Conservation (phyloP, 2,113 vertebrate genomes). For the Chaetodon auriga region DNA sequence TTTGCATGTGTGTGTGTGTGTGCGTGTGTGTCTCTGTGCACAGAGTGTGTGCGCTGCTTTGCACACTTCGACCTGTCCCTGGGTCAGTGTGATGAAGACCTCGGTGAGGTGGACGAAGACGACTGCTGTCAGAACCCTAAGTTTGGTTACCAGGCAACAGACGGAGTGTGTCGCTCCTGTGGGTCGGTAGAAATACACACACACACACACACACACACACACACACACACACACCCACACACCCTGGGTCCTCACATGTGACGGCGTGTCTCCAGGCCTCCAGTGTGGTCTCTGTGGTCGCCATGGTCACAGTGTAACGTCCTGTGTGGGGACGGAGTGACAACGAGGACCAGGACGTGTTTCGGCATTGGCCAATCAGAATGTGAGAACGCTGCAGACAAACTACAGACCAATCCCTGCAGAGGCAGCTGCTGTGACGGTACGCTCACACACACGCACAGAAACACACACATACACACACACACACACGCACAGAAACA, state of each 20-base stretch:
- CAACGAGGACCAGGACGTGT: slow-evolving; percentile 57
- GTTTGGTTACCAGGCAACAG: slow-evolving; percentile 39
- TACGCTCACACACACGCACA: slow-evolving; percentile 32
- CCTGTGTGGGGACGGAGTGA: slow-evolving; percentile 64
- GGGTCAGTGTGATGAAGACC: slow-evolving; percentile 51
- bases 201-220: slow-evolving; percentile 32
- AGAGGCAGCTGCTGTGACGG: slow-evolving; percentile 62
- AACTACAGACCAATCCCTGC: slow-evolving; percentile 43
- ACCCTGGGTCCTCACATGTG: not conserved
- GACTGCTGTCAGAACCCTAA: slow-evolving; percentile 70
- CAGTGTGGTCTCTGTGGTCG: slow-evolving; percentile 59
- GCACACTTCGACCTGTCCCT: not conserved
- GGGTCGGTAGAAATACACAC: slow-evolving; percentile 61
- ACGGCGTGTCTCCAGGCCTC: slow-evolving; percentile 37
- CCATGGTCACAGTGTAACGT: slow-evolving; percentile 63
- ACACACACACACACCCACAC: too few relatives aligned
- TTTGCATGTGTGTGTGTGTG: slow-evolving; percentile 31
- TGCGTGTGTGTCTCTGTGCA: slow-evolving; percentile 26
- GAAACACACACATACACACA: not conserved
- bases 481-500: slow-evolving; percentile 2
- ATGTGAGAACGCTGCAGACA: rapidly evolving
- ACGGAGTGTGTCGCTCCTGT: slow-evolving; percentile 59
- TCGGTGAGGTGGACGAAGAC: slow-evolving; percentile 63
- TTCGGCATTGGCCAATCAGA: slow-evolving; percentile 32
- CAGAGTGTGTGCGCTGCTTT: slow-evolving; percentile 70